Evolutionary conservation across 2,797 vertebrate genomes (phyloP), one percentile per base, ranked within the genome.

Genomic region (Lepidocolaptes lacrymiger): DNA sequence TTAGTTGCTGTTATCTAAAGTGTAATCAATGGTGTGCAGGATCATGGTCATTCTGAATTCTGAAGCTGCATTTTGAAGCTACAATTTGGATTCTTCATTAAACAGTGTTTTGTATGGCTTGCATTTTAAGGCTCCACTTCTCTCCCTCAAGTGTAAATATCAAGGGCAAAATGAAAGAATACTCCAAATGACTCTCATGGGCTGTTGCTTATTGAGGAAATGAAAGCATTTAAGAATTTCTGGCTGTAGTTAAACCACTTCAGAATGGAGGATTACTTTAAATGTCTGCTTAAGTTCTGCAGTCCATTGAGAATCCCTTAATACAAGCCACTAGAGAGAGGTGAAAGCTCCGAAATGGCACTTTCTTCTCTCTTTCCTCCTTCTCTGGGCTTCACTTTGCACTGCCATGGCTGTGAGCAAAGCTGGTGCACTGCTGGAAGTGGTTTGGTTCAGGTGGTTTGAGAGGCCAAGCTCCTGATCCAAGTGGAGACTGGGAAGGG

Each of bases 121-220:
- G 64, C 51, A 37, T 93, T 81, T 91, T 73, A 48, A 92, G 54
- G 44, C 81, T 95, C 34, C 4, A 2, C 23, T 93, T 78, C 64
- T 67, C 46, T 96, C 46, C 68, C 80, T 55, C 49, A 85, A 88
- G 63, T 72, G 43, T 24, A 46, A 82, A 62, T 72, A 66, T 61
- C 28, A 54, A 91, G 74, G 63, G 54, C 78, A 68, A 83, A 63
- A 92, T 52, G 71, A 68, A 80, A 93, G 78, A 92, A 24, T 39
- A 54, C 59, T 49, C 52, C 34, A 75, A 90, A 86, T 92, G 39
- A 71, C 54, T 84, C 83, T 94, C 78, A 16, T 11, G 81, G 96
- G 68, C 27, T 73, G 5, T 75, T 59, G 69, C 86, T 94, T 96
- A 79, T 62, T 83, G 85, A 89, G 94, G 89, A 92, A 89, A 86